These are phyloP conservation scores for Euphydryas editha DNA, from an alignment of 2,888 invertebrate species.

Conservation along the genomic window DNA sequence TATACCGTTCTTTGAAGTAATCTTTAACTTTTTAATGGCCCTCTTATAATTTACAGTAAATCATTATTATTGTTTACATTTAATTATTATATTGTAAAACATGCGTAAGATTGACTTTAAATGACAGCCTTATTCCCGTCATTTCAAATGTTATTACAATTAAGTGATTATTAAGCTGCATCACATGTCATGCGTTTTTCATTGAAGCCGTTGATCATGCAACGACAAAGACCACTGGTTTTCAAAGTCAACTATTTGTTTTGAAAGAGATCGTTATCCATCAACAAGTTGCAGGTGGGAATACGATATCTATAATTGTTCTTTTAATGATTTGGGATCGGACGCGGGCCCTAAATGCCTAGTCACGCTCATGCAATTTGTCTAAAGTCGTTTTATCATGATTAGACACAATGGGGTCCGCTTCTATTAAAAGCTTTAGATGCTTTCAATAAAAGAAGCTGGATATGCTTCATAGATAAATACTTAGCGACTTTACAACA, in stretches of 20 bases:
- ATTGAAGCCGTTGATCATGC: constrained; percentile 29
- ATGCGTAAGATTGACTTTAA: constrained; percentile 23
- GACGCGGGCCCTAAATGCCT: constrained; percentile 73
- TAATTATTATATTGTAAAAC: constrained; percentile 21
- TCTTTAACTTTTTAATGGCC: constrained; percentile 11
- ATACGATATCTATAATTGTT: constrained; percentile 83
- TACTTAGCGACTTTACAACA: constrained; percentile 23
- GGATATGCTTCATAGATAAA: constrained; percentile 51
- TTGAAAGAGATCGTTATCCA: constrained; percentile 78
- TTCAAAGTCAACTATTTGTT: constrained; percentile 79
- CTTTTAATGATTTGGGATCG: constrained; percentile 82
- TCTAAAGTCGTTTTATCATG: constrained; percentile 84
- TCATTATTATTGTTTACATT: constrained; percentile 11
- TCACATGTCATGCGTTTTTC: constrained; percentile 22
- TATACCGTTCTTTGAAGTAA: constrained; percentile 17
- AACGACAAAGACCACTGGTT: constrained; percentile 50
- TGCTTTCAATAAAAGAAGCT: constrained; percentile 66
- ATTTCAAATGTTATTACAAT: constrained; percentile 23
- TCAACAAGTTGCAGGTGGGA: constrained; percentile 80
- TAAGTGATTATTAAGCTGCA: constrained; percentile 30
- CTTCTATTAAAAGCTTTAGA: constrained; percentile 76
- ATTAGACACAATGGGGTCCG: constrained; percentile 81
- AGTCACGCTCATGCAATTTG: constrained; percentile 84
- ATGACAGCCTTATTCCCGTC: constrained; percentile 24
- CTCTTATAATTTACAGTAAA: constrained; percentile 3